Evolutionary conservation across 1,140 invertebrate species (phyloP), one percentile per base, ranked within the genome.

Genomic region (Scylla paramamosain): DNA sequence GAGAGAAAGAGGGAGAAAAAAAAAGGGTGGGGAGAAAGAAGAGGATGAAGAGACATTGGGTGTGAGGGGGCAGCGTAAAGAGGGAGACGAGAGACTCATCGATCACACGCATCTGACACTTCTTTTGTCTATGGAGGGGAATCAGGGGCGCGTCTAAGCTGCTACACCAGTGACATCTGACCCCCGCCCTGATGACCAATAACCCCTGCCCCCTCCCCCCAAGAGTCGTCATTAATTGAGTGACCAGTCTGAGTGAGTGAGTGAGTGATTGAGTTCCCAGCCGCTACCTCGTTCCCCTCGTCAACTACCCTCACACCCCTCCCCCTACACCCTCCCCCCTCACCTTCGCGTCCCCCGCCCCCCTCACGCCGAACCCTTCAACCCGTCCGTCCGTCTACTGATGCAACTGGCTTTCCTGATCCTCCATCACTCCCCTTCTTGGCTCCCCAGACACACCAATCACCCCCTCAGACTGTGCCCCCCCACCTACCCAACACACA

Each of bases 261-360:
- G 67, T 77, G 67, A 77, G 67, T 77, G 67, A 77, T 77, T 77
- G 67, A 77, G 67, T 77, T 77, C 67, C 67, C 67, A 77, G 67
- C 20, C 67, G 67, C 67, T 77, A 20, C n/a, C 8, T 77, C 10
- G 25, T 77, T 77, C 67, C 67, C 67, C 67, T 77, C n/a, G 67
- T 77, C 67, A 77, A 77, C 67, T 77, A n/a, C 67, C 67, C 67
- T 77, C 67, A 77, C 67, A 77, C 67, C 25, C 25, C 67, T 77
- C n/a, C n/a, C 67, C 25, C 25, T n/a, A 6, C 25, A 25, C 20
- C n/a, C 25, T n/a, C 20, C 67, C 67, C 25, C 25, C n/a, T n/a
- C 25, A 77, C 67, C 67, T 77, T 77, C 67, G 25, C n/a, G 25
- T 77, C 67, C 1, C 67, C 67, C 67, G 4, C 67, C 67, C 67